phyloP scores from a whole-genome alignment of 2,113 vertebrate genomes.

The Sardina pilchardus region DNA sequence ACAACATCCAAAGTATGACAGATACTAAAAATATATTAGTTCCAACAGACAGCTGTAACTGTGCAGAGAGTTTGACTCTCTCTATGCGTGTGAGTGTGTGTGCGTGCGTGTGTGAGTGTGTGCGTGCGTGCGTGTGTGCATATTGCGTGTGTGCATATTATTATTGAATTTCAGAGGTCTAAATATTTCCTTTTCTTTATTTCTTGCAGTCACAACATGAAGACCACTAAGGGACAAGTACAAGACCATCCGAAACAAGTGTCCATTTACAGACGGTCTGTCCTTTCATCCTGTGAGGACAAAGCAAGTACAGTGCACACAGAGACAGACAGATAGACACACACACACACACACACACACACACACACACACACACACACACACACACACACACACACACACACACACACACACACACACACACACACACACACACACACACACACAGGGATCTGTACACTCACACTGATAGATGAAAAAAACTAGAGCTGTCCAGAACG shows the following conservation, averaged over 20 bases:
- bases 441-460: too few species aligned
- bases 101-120: constrained; percentile 29
- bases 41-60: too few species aligned
- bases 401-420: background rate
- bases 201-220: constrained; percentile 16
- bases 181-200: background rate
- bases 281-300: background rate
- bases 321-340: background rate
- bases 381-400: background rate
- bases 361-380: background rate
- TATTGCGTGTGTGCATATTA: too few species aligned
- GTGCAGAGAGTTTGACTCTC: background rate
- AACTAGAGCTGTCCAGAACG: background rate
- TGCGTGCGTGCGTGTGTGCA: background rate
- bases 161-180: background rate
- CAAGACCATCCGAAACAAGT: background rate
- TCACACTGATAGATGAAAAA: too few species aligned
- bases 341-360: background rate
- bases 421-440: background rate
- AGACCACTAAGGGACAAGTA: background rate
- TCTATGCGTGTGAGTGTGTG: background rate
- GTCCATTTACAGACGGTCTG: background rate
- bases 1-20: too few species aligned
- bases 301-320: background rate
- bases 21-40: too few species aligned